Percentiles rank a stretch among this genome's conserved stretches.
Evolutionary conservation across 2,113 vertebrate genomes (phyloP).

Genomic region (Poicephalus gulielmi): DNA sequence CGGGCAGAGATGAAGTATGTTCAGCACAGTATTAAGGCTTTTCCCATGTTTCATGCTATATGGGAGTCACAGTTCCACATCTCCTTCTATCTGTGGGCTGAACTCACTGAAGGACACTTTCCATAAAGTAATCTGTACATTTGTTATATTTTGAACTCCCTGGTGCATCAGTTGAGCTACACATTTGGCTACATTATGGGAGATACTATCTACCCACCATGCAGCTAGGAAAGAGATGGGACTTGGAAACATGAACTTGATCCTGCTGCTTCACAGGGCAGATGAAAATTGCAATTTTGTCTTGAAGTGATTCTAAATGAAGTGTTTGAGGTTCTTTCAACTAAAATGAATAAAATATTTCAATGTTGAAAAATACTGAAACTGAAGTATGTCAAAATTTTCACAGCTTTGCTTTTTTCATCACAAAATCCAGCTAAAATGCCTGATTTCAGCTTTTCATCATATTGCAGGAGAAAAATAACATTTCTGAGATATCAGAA

Average conservation of each 20-base stretch:
- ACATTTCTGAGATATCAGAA: neutral
- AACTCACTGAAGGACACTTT: neutral
- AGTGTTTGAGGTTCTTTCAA: neutral
- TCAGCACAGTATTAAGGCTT: neutral
- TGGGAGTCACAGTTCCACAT: neutral
- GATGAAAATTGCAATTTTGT: neutral
- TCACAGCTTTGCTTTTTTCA: neutral
- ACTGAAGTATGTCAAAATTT: neutral
- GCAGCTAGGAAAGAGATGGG: neutral
- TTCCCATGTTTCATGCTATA: neutral
- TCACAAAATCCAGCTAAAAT: neutral
- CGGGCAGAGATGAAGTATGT: neutral
- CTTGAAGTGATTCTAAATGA: neutral
- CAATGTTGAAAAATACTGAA: neutral
- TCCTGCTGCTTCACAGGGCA: neutral
- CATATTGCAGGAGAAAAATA: neutral
- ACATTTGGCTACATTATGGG: rapidly evolving
- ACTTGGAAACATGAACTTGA: neutral
- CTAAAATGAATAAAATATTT: neutral
- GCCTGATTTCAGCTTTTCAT: neutral
- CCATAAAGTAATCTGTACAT: neutral
- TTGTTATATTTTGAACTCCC: neutral
- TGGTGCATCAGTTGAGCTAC: neutral
- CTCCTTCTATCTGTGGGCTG: neutral
- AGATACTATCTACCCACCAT: neutral